A percentile compares a stretch with the other conserved stretches of the same genome.
These are phyloP conservation scores for Holothuria glaberrima DNA, from an alignment of 35 echinoderm and acorn worm genomes.

Conservation along the genomic window DNA sequence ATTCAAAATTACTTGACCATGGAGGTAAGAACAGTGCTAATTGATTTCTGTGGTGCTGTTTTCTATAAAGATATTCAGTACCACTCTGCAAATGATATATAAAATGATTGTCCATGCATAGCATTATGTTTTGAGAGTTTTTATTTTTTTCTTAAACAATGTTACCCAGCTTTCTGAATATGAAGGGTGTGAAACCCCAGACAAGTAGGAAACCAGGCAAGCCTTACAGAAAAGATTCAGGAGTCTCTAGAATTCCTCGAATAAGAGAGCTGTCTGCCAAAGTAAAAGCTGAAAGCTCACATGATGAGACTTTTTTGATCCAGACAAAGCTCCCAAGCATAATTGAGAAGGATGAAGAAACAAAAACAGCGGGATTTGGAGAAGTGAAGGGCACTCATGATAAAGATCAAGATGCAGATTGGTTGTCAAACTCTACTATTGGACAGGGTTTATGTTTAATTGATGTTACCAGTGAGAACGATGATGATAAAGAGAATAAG, in stretches of 20 bases:
- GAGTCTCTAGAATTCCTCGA: background rate
- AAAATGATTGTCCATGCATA: no score
- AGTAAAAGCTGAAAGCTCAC: background rate
- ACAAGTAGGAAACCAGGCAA: background rate
- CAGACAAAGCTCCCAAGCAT: constrained; percentile 21
- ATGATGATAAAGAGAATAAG: background rate
- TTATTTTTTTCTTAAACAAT: no score
- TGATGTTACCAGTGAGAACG: background rate
- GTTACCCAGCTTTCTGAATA: background rate
- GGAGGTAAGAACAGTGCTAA: no score
- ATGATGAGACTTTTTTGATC: constrained; percentile 16
- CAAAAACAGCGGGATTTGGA: background rate
- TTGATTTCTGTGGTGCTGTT: no score
- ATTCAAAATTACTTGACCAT: no score
- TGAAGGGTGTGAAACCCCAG: constrained; percentile 20
- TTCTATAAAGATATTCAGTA: no score
- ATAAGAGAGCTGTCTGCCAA: background rate
- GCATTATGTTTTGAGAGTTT: no score
- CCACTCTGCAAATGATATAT: no score
- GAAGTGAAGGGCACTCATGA: background rate
- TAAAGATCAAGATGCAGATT: background rate
- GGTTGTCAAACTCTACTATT: background rate
- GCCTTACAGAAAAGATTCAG: background rate
- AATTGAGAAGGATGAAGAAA: background rate
- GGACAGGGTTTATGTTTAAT: background rate